phyloP scores from a whole-genome alignment of 2,797 vertebrate species.

The Thalassophryne amazonica region DNA sequence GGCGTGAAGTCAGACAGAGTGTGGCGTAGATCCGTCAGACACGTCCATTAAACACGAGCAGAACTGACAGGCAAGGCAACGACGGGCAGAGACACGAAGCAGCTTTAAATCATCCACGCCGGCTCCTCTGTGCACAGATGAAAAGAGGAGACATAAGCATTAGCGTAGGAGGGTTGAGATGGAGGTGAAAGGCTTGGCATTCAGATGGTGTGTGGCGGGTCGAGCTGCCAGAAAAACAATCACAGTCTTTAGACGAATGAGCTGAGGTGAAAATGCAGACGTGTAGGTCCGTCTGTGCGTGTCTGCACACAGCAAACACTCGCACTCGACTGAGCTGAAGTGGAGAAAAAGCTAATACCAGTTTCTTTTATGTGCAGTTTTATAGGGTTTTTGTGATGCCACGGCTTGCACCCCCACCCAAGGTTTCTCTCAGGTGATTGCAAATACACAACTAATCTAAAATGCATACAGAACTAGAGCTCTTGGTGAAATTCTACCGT shows the following conservation, averaged over 20 bases:
- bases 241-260: neutral
- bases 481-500: too few species aligned
- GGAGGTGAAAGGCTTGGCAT: conserved; percentile 23
- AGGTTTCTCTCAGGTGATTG: too few species aligned
- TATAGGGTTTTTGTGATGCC: too few species aligned
- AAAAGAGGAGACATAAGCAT: conserved; percentile 22
- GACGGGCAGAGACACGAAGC: neutral
- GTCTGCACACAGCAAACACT: too few species aligned
- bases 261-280: conserved; percentile 5
- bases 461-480: too few species aligned
- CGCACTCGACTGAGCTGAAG: too few species aligned
- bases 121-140: neutral
- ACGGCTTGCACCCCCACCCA: too few species aligned
- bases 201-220: conserved; percentile 9
- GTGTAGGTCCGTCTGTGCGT: neutral
- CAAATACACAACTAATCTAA: too few species aligned
- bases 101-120: neutral
- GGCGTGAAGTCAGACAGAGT: neutral
- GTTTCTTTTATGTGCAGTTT: too few species aligned
- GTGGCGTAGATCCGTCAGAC: neutral
- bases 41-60: neutral
- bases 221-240: conserved; percentile 10
- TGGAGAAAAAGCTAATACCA: too few species aligned
- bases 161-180: conserved; percentile 26
- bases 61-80: neutral